A percentile compares a stretch with the other conserved stretches of the same genome.
Conservation (phyloP, 2,888 invertebrate species). For the Formica aserva region DNA sequence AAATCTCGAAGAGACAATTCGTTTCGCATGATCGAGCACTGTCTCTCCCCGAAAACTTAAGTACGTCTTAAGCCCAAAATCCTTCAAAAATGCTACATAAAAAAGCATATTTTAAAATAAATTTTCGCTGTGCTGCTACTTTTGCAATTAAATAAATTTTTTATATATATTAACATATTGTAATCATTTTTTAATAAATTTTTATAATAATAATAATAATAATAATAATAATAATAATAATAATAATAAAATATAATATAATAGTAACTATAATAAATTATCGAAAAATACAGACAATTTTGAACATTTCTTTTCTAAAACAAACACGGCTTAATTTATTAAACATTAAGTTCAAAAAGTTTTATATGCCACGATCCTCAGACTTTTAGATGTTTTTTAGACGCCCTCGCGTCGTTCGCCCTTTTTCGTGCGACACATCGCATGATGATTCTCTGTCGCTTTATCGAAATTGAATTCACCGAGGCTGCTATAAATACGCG, state of each 20-base stretch:
- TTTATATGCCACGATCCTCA: not conserved
- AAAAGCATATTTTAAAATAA: not conserved
- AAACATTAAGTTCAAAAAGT: not conserved
- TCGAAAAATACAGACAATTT: not conserved
- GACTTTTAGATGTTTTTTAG: not conserved
- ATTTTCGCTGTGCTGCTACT: not conserved
- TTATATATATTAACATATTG: not conserved
- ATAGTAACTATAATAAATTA: not conserved
- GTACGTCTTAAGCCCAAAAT: not conserved
- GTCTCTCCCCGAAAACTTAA: not conserved
- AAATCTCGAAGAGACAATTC: not conserved
- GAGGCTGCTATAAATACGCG: constrained; percentile 42
- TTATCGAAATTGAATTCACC: constrained; percentile 38
- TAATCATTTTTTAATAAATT: not conserved
- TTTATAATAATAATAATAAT: not conserved
- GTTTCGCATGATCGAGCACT: not conserved
- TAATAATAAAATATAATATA: not conserved
- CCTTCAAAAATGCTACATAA: not conserved
- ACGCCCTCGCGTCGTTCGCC: not conserved
- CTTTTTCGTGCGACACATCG: not conserved
- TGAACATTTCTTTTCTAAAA: not conserved
- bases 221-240: not conserved
- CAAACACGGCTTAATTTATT: not conserved
- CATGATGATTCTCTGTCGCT: constrained; percentile 15
- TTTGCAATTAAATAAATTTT: not conserved